A percentile compares a stretch with the other conserved stretches of the same genome.
phyloP scores from a whole-genome alignment of 2,797 vertebrate genomes.

The Arremon aurantiirostris region DNA sequence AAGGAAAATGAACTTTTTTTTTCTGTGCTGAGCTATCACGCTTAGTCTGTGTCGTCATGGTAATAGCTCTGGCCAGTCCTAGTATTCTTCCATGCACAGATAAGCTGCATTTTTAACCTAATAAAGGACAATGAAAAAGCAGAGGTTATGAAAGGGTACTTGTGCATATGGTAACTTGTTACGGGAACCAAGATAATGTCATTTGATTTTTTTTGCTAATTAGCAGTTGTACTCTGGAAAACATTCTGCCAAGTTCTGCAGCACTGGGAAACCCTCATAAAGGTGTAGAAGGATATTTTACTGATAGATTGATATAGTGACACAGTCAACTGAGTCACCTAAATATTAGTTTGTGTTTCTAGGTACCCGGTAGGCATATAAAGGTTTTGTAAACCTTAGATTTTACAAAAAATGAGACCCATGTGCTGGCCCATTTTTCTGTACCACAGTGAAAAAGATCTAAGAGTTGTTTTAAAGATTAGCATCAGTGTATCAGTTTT shows the following conservation, averaged over 20 bases:
- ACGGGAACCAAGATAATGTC: neutral
- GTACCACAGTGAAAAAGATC: neutral
- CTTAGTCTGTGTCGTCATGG: neutral
- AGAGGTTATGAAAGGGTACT: neutral
- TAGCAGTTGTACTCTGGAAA: neutral
- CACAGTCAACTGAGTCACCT: neutral
- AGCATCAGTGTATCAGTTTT: neutral
- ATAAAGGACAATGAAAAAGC: neutral
- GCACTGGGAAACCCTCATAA: neutral
- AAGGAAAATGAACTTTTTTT: neutral
- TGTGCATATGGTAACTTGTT: neutral
- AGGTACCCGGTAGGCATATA: neutral
- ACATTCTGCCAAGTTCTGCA: neutral
- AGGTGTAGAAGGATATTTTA: neutral
- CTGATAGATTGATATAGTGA: neutral
- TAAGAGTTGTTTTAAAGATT: neutral
- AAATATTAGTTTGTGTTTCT: neutral
- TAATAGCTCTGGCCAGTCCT: neutral
- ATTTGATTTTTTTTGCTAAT: neutral
- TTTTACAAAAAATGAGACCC: neutral
- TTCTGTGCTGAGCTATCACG: neutral
- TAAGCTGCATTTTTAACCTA: conserved; percentile 30
- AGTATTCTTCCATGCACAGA: neutral
- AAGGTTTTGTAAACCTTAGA: neutral
- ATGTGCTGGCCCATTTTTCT: neutral